These are phyloP conservation scores for Chelon auratus DNA, from an alignment of 2,797 vertebrate species.

Conservation along the genomic window DNA sequence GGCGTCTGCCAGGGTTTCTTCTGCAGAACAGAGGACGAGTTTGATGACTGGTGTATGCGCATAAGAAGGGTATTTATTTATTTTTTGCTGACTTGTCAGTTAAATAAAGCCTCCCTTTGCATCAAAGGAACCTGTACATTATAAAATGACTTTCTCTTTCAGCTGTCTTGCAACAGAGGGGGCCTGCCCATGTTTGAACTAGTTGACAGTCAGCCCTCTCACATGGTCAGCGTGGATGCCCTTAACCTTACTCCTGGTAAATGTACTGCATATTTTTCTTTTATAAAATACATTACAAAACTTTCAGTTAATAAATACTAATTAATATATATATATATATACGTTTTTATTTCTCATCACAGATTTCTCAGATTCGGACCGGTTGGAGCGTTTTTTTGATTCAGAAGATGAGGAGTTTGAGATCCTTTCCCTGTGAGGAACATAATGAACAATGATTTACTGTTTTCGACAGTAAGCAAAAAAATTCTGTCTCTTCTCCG, in stretches of 20 bases:
- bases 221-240: constrained; percentile 91
- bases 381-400: constrained; percentile 97
- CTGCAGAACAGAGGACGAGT: constrained; percentile 96
- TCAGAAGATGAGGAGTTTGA: constrained; percentile 99
- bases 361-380: constrained; percentile 96
- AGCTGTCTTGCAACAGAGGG: constrained; percentile 92
- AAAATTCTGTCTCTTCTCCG: constrained; percentile 66
- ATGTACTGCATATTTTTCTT: neutral
- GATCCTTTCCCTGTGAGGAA: constrained; percentile 94
- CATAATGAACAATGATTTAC: constrained; percentile 49
- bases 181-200: constrained; percentile 97
- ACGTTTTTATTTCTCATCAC: constrained; percentile 16
- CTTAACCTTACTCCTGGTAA: constrained; percentile 96
- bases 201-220: constrained; percentile 93
- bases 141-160: constrained; percentile 40
- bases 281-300: neutral
- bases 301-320: neutral
- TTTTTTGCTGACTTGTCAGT: neutral
- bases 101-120: constrained; percentile 1
- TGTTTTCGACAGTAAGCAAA: constrained; percentile 49
- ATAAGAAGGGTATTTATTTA: constrained; percentile 89
- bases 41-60: constrained; percentile 95
- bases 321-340: neutral
- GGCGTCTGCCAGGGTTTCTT: constrained; percentile 91
- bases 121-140: neutral